Evolutionary conservation across 2,797 vertebrate species (phyloP).

Genomic region (Arnoldichthys spilopterus): DNA sequence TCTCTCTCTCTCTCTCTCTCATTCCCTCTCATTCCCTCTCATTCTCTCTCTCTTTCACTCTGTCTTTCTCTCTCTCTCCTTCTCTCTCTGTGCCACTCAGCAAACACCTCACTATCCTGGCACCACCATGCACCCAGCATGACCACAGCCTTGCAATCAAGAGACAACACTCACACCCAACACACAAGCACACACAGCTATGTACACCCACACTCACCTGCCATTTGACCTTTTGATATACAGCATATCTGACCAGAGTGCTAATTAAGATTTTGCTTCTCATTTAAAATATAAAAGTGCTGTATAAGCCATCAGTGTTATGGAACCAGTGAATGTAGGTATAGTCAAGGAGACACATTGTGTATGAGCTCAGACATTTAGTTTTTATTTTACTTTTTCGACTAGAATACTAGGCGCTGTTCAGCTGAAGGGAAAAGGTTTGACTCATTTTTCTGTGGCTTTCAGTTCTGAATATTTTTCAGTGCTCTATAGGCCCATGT

Average conservation of each 20-base stretch:
- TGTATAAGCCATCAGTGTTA: background rate
- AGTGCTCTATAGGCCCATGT: background rate
- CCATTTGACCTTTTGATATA: background rate
- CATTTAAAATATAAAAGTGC: background rate
- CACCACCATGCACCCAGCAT: conserved; percentile 39
- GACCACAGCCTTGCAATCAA: conserved; percentile 42
- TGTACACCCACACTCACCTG: background rate
- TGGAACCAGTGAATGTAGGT: background rate
- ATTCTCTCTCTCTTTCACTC: conserved; percentile 28
- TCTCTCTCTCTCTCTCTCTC: conserved; percentile 32
- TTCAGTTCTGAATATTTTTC: no score
- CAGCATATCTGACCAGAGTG: background rate
- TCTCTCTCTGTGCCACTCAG: conserved; percentile 47
- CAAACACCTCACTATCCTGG: conserved; percentile 44
- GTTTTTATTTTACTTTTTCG: background rate
- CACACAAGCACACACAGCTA: conserved; percentile 15
- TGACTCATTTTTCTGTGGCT: background rate
- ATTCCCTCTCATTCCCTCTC: conserved; percentile 33
- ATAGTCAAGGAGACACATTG: background rate
- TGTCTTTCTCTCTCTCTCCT: conserved; percentile 44
- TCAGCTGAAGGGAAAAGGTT: background rate
- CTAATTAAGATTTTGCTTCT: background rate
- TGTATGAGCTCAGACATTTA: background rate
- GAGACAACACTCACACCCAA: conserved; percentile 22
- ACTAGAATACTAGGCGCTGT: background rate